Percentiles rank a stretch among this genome's conserved stretches.
phyloP scores from a whole-genome alignment of 2,888 invertebrate genomes.

The Papilio protenor region DNA sequence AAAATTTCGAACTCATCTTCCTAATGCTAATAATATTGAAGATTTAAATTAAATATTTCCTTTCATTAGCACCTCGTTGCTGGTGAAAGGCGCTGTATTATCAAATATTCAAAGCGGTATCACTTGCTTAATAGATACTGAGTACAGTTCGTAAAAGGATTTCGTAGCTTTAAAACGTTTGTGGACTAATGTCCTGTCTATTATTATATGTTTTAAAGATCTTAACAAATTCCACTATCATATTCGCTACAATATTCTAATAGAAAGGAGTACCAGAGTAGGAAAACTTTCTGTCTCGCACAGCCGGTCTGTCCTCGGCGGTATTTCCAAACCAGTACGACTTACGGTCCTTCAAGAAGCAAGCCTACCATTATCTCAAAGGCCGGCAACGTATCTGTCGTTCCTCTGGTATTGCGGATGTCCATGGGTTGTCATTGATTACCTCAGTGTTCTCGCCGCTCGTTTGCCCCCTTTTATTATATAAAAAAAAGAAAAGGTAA shows the following conservation, averaged over 20 bases:
- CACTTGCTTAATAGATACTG: background rate
- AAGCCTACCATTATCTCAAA: no score
- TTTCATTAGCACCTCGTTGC: slow-evolving; percentile 17
- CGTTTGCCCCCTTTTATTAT: no score
- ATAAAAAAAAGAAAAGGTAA: background rate
- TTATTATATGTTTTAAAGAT: background rate
- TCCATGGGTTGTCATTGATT: no score
- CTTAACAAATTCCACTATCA: background rate
- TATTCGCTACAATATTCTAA: background rate
- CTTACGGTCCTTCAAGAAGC: no score
- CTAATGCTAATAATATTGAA: slow-evolving; percentile 27
- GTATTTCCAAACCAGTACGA: no score
- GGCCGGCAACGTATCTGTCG: no score
- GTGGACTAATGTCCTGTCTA: background rate
- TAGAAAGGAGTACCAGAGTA: background rate
- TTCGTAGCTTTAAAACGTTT: background rate
- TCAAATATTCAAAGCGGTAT: slow-evolving; percentile 11
- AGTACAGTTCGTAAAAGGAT: background rate
- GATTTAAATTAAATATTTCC: slow-evolving; percentile 19
- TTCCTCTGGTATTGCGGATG: no score
- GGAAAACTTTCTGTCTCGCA: no score
- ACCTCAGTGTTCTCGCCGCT: no score
- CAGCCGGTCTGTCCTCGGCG: no score
- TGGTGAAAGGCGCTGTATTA: background rate
- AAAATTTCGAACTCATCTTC: slow-evolving; percentile 25